A percentile compares a stretch with the other conserved stretches of the same genome.
Evolutionary conservation across 2,888 invertebrate genomes (phyloP).

Genomic region (Mesorhabditis spiculigera): DNA sequence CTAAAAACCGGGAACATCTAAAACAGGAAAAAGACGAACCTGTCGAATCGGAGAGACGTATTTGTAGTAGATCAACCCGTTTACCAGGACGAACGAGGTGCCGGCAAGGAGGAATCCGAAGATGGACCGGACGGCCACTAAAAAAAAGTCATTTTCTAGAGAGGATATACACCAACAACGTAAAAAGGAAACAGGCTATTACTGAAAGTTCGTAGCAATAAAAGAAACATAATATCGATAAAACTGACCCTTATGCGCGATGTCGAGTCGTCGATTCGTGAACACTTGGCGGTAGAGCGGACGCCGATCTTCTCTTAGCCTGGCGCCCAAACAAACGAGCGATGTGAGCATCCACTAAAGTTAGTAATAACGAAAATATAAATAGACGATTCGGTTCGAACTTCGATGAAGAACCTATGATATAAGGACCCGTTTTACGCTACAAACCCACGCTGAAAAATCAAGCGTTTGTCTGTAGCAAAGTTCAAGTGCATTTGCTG

Average conservation of each 20-base stretch:
- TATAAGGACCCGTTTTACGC: too few relatives aligned
- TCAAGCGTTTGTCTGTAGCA: too few relatives aligned
- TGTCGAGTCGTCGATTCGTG: constrained; percentile 53
- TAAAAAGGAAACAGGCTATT: too few relatives aligned
- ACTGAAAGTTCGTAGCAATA: too few relatives aligned
- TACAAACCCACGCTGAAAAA: too few relatives aligned
- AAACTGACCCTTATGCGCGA: constrained; percentile 48
- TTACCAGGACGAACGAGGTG: constrained; percentile 46
- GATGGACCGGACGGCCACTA: constrained; percentile 48
- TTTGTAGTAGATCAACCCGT: constrained; percentile 50
- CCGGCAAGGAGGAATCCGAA: constrained; percentile 49
- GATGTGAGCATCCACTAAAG: constrained; percentile 31
- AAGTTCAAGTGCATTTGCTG: too few relatives aligned
- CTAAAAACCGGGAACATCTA: neutral
- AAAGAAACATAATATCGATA: neutral
- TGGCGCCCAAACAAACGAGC: constrained; percentile 24
- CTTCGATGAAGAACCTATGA: too few relatives aligned
- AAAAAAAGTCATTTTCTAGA: neutral
- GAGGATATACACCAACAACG: too few relatives aligned
- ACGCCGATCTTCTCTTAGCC: constrained; percentile 37
- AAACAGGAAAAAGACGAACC: neutral
- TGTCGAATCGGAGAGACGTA: constrained; percentile 48
- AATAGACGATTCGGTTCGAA: too few relatives aligned
- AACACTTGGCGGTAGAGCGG: constrained; percentile 54
- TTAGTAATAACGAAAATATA: too few relatives aligned